phyloP scores from a whole-genome alignment of 2,797 vertebrate species.

The Scomberomorus guttatus region DNA sequence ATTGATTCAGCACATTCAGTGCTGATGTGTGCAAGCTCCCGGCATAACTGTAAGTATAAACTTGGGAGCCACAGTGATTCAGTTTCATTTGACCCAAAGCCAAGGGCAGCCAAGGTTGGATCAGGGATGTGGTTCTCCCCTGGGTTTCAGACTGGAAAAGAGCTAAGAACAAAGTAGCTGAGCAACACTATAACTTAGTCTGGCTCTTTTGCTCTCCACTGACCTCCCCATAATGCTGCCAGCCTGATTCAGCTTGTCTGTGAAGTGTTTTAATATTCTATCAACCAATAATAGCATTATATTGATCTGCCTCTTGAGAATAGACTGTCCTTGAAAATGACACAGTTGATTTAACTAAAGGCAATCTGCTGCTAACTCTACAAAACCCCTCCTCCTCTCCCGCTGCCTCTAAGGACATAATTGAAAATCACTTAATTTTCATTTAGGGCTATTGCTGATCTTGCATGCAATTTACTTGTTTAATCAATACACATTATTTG shows the following conservation, averaged over 20 bases:
- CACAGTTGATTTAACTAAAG: slow-evolving; percentile 53
- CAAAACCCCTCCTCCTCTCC: background rate
- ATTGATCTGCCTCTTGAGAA: slow-evolving; percentile 57
- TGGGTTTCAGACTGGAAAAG: slow-evolving; percentile 7
- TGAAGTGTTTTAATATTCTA: slow-evolving; percentile 55
- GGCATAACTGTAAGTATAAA: slow-evolving; percentile 24
- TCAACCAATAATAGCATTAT: slow-evolving; percentile 49
- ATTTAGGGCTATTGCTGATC: slow-evolving; percentile 41
- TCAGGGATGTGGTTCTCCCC: slow-evolving; percentile 17
- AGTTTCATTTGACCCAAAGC: slow-evolving; percentile 45
- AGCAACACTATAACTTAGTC: slow-evolving; percentile 45
- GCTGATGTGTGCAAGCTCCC: slow-evolving; percentile 7
- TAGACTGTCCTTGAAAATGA: slow-evolving; percentile 56
- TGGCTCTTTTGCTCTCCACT: slow-evolving; percentile 4
- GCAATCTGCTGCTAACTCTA: background rate
- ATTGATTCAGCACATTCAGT: slow-evolving; percentile 21
- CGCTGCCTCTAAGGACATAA: background rate
- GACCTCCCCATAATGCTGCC: slow-evolving; percentile 22
- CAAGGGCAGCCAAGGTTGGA: slow-evolving; percentile 54
- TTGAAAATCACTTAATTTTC: slow-evolving; percentile 52
- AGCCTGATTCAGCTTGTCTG: slow-evolving; percentile 57
- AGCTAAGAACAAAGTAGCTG: slow-evolving; percentile 41
- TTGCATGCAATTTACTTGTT: slow-evolving; percentile 24
- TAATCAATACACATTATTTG: slow-evolving; percentile 40
- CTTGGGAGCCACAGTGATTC: slow-evolving; percentile 43